Evolutionary conservation across 2,888 invertebrate genomes (phyloP).

Genomic region (Blera fallax): DNA sequence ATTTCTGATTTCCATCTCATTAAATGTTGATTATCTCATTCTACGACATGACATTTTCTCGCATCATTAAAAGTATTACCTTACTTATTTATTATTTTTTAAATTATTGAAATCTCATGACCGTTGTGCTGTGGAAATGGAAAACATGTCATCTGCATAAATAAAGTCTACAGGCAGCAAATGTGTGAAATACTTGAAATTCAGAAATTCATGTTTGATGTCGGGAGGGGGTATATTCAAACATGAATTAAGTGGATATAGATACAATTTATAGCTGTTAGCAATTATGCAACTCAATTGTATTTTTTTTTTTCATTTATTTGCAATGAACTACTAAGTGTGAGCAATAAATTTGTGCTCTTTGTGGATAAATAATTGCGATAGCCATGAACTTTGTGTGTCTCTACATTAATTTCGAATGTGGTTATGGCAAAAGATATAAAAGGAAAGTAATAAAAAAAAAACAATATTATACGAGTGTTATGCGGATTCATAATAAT

Average conservation of each 20-base stretch:
- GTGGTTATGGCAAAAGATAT: neutral
- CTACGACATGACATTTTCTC: conserved; percentile 35
- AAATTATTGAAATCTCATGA: conserved; percentile 14
- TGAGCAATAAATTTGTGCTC: conserved; percentile 6
- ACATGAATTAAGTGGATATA: neutral
- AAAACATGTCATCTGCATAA: neutral
- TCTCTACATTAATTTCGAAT: neutral
- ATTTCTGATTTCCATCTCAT: conserved; percentile 51
- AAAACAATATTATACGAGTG: too few relatives aligned
- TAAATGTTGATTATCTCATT: conserved; percentile 42
- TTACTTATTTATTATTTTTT: neutral
- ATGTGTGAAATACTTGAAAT: conserved; percentile 17
- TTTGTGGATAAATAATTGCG: neutral
- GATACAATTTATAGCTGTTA: neutral
- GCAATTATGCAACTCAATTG: conserved; percentile 26
- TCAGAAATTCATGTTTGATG: conserved; percentile 2
- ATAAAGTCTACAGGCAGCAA: neutral
- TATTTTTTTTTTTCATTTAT: too few relatives aligned
- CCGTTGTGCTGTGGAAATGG: neutral
- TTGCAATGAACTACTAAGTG: conserved; percentile 37
- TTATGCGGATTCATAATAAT: too few relatives aligned
- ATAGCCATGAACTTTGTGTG: neutral
- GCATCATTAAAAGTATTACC: conserved; percentile 31
- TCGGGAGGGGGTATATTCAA: neutral
- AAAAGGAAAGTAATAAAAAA: too few relatives aligned